A percentile compares a stretch with the other conserved stretches of the same genome.
These are phyloP conservation scores for Lagria hirta DNA, from an alignment of 2,888 invertebrate genomes.

Conservation along the genomic window DNA sequence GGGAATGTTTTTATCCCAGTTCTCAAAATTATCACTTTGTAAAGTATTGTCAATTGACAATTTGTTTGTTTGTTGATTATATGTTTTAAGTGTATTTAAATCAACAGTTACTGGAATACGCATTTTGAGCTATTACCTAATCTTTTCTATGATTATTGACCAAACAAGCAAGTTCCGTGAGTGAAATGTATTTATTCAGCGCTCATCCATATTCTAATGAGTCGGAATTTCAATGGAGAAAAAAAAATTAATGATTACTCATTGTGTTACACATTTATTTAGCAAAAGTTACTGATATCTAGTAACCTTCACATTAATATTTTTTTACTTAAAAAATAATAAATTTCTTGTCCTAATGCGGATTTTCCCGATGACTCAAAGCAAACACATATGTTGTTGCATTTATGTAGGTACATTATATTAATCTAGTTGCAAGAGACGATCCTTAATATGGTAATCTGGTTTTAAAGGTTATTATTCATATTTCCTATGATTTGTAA, in stretches of 20 bases:
- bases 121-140: slow-evolving; percentile 30
- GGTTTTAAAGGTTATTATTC: no score
- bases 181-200: slow-evolving; percentile 9
- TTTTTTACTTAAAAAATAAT: slow-evolving; percentile 14
- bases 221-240: no score
- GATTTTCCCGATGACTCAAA: slow-evolving; percentile 26
- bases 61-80: slow-evolving; percentile 28
- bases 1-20: slow-evolving; percentile 36
- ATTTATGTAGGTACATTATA: no score
- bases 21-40: slow-evolving; percentile 34
- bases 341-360: slow-evolving; percentile 24
- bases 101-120: slow-evolving; percentile 39
- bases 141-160: slow-evolving; percentile 6
- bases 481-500: no score
- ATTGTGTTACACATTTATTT: slow-evolving; percentile 10
- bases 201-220: no score
- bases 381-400: no score
- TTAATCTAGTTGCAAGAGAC: no score
- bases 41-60: slow-evolving; percentile 15
- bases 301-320: slow-evolving; percentile 15
- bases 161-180: slow-evolving; percentile 18
- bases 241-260: no score
- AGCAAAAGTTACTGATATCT: slow-evolving; percentile 6
- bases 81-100: slow-evolving; percentile 38
- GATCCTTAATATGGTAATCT: no score